Evolutionary conservation across 2,888 invertebrate genomes (phyloP).

Genomic region (Trissoscelio sp.): DNA sequence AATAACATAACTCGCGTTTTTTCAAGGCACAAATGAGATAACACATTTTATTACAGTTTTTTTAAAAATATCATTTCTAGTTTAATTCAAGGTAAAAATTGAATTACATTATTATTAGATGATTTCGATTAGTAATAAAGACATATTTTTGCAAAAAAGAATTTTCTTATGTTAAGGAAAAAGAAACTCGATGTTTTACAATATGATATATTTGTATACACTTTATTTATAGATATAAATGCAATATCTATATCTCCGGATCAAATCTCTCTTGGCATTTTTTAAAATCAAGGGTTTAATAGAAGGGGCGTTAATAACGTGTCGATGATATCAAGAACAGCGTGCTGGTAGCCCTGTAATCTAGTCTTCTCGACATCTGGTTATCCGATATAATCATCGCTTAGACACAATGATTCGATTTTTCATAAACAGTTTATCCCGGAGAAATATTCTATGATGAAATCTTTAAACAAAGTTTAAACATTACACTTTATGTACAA

Average conservation of each 20-base stretch:
- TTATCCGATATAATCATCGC: constrained; percentile 72
- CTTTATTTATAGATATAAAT: constrained; percentile 46
- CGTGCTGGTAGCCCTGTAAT: constrained; percentile 73
- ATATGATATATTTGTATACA: background rate
- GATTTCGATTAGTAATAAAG: too few relatives aligned
- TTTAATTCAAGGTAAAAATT: too few relatives aligned
- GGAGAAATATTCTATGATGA: constrained; percentile 44
- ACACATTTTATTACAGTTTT: too few relatives aligned
- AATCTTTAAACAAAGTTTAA: constrained; percentile 42
- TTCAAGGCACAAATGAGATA: too few relatives aligned
- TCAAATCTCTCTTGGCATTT: constrained; percentile 51
- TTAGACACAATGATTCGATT: constrained; percentile 57
- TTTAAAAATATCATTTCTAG: too few relatives aligned
- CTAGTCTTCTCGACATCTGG: constrained; percentile 72
- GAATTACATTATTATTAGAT: too few relatives aligned
- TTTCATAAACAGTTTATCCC: constrained; percentile 55
- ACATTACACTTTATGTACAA: constrained; percentile 21
- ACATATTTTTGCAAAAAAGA: too few relatives aligned
- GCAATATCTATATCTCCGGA: constrained; percentile 51
- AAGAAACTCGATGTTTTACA: too few relatives aligned
- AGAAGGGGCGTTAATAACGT: constrained; percentile 65
- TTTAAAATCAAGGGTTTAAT: constrained; percentile 63
- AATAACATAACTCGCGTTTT: too few relatives aligned
- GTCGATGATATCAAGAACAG: constrained; percentile 71
- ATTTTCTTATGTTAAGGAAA: too few relatives aligned